Evolutionary conservation across 2,797 vertebrate species (phyloP), one percentile per base, ranked within the genome.

Genomic region (Anniella stebbinsi): DNA sequence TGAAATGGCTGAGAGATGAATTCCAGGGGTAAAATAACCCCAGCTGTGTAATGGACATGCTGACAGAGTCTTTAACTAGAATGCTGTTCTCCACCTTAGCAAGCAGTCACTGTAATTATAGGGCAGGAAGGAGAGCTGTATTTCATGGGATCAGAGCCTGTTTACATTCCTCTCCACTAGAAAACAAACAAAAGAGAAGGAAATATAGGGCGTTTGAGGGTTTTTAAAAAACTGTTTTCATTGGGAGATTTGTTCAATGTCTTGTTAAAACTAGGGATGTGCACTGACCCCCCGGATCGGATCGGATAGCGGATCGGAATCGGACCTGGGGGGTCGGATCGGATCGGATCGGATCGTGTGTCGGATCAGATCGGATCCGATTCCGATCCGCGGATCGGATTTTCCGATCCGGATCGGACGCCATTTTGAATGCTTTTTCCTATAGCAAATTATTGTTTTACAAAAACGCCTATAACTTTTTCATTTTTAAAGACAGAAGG

Each of bases 1-100:
- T 94, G 93, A 94, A 95, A 91, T 0, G 48, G 87, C 7, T 95
- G 92, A 93, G 89, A 96, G 94, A 93, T 93, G 88, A 93, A 93
- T 93, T 95, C 83, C 91, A 94, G 93, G 93, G 93, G 63, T 76
- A 88, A 75, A 94, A 90, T 69, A 92, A 90, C 57, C 87, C 60
- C 63, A 84, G 86, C 33, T 94, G 92, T 84, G 88, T 73, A 73
- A 95, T 30, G 69, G 93, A 87, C 2, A 90, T 89, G 91, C 93
- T 95, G 96, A 92, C 89, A 82, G 91, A 87, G 88, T 30, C 91
- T 88, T 93, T 92, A 70, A 90, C 93, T 66, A 30, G 94, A 89
- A 77, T 90, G 89, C 90, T 95, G 90, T 91, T 90, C 83, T 81
- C 23, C 85, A 92, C 87, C 91, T 92, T 87, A 77, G 57, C 0